Evolutionary conservation across 2,113 vertebrate genomes (phyloP), one percentile per base, ranked within the genome.

Genomic region (Hymenochirus boettgeri): DNA sequence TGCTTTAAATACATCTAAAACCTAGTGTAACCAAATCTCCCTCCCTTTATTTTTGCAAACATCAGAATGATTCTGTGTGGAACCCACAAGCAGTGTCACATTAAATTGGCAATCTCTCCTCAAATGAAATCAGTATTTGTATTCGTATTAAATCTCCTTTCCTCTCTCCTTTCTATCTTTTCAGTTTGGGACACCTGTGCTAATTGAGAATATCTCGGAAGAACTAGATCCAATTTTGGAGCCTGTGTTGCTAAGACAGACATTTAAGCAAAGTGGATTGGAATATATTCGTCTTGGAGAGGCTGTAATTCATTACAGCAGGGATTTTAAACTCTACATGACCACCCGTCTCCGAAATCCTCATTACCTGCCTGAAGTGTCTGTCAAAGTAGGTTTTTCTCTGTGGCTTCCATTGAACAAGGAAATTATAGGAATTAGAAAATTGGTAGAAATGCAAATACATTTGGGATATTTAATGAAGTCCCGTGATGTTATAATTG

Each of bases 331-430:
- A 75, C 58, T 80, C 51, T 74, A 73, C 74, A 76, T 77, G 73
- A 78, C 71, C 65, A 73, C 57, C 56, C 72, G 73, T 70, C 71
- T 79, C 73, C 71, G 63, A 78, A 83, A 80, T 77, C 72, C 69
- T 78, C 75, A 78, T 81, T 83, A 81, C 75, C 75, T 79, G 74
- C 72, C 71, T 4, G 46, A 78, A 72, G 54, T 76, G 76, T 80
- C 76, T 76, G 72, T 79, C 76, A 84, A 80, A 80, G 76, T 82
- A 72, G 72, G 63, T 78, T 82, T 79, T 78, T n/a, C 74, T 73
- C 61, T 72, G 61, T 77, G 61, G 67, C 75, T 70, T 65, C 72
- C 65, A 72, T 54, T 47, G 60, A 73, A 74, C 66, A 31, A 72
- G 31, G 26, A 78, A 76, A 74, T 77, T 23, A 60, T 29, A 71